These are phyloP conservation scores for Grus americana DNA, from an alignment of 2,113 vertebrate species.

Conservation along the genomic window DNA sequence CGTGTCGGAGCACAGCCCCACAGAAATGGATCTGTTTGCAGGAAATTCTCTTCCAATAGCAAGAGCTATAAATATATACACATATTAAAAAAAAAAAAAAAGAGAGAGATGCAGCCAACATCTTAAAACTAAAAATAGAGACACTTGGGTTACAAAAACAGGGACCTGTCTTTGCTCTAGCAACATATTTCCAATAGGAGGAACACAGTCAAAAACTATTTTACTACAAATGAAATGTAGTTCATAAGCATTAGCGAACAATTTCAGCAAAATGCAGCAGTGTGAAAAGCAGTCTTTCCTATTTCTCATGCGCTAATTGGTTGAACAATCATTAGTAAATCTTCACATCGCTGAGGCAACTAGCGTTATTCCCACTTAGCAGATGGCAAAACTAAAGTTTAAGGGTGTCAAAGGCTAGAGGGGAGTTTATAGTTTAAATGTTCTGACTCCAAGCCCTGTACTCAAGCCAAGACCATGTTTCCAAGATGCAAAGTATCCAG, in stretches of 20 bases:
- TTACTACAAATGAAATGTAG: neutral
- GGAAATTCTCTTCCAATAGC: constrained; percentile 50
- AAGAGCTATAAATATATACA: constrained; percentile 44
- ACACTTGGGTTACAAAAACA: constrained; percentile 33
- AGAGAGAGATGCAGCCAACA: neutral
- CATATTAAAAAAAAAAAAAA: neutral
- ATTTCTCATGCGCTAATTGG: neutral
- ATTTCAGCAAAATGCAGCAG: neutral
- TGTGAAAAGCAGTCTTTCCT: neutral
- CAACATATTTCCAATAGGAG: neutral
- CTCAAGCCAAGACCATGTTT: constrained; percentile 12
- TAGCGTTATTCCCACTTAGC: neutral
- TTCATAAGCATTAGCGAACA: neutral
- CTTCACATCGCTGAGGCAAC: neutral
- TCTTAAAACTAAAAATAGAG: constrained; percentile 59
- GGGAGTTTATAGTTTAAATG: neutral
- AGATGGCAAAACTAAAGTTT: neutral
- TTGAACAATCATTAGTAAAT: neutral
- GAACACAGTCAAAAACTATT: neutral
- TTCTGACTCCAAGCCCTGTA: neutral
- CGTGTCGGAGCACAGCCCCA: neutral
- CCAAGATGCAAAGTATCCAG: constrained; percentile 44
- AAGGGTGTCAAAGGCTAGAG: neutral
- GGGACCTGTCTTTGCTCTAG: constrained; percentile 19
- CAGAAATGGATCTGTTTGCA: constrained; percentile 57